Evolutionary conservation across 2,888 invertebrate genomes (phyloP).

Genomic region (Noctua pronuba): DNA sequence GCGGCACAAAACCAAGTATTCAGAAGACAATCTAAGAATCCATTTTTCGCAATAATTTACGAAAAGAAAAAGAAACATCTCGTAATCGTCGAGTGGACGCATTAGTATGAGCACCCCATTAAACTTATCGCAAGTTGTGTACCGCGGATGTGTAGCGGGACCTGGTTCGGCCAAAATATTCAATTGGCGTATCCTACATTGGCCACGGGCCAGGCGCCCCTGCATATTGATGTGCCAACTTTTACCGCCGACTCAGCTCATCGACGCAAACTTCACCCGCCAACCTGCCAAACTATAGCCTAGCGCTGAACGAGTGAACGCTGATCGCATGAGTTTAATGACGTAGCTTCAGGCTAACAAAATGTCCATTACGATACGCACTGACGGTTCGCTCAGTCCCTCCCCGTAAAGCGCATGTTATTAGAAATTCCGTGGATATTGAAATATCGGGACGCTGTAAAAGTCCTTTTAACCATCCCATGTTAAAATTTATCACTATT

Average conservation of each 20-base stretch:
- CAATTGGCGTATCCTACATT: constrained; percentile 87
- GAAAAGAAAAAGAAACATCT: constrained; percentile 37
- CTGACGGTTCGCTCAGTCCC: constrained; percentile 38
- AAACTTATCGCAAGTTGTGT: constrained; percentile 83
- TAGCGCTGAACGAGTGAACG: constrained; percentile 75
- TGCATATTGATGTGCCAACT: constrained; percentile 88
- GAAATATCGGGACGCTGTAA: constrained; percentile 59
- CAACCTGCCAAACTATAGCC: constrained; percentile 83
- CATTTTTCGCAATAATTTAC: constrained; percentile 23
- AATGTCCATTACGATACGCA: constrained; percentile 56
- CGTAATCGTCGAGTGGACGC: constrained; percentile 67
- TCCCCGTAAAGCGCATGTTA: constrained; percentile 53
- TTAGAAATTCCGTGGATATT: constrained; percentile 64
- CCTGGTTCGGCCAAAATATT: constrained; percentile 84
- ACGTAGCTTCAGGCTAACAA: constrained; percentile 69
- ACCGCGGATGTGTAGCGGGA: constrained; percentile 79
- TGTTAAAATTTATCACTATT: constrained; percentile 58
- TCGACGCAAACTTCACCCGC: constrained; percentile 78
- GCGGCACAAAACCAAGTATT: background rate
- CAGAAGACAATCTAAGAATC: constrained; percentile 16
- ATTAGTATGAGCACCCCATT: constrained; percentile 80
- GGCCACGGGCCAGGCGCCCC: constrained; percentile 83
- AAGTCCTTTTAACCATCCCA: constrained; percentile 55
- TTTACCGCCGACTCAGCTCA: constrained; percentile 83
- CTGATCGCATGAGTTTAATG: constrained; percentile 80